Conservation (phyloP, 2,888 invertebrate species). For the Drosophila merina region DNA sequence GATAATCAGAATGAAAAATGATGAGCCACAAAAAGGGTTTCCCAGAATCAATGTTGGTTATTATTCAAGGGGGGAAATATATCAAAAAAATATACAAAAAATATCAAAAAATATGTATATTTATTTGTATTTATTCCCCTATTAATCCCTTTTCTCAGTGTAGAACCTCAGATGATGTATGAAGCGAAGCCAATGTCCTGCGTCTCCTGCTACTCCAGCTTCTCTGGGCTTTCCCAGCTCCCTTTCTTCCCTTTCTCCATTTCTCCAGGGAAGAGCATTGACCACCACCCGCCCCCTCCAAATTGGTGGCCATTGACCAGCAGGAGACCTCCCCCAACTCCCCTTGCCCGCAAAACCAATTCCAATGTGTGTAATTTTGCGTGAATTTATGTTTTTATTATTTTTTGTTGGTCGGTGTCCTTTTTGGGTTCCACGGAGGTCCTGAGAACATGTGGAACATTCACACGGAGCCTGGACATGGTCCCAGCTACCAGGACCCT, state of each 20-base stretch:
- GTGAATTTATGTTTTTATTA: slow-evolving; percentile 70
- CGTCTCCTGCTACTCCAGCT: slow-evolving; percentile 15
- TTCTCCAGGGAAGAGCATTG: not conserved
- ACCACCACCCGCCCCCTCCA: slow-evolving; percentile 4
- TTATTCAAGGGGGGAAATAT: not conserved
- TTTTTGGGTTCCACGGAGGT: slow-evolving; percentile 12
- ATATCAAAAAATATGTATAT: not conserved
- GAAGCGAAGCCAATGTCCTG: slow-evolving; percentile 35
- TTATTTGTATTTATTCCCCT: too few relatives aligned
- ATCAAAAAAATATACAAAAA: not conserved
- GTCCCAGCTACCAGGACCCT: slow-evolving; percentile 22
- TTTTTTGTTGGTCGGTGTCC: slow-evolving; percentile 12
- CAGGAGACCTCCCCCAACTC: not conserved
- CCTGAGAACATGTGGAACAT: slow-evolving; percentile 61
- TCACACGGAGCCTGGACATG: slow-evolving; percentile 57
- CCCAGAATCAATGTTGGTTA: not conserved
- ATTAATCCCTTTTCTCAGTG: not conserved
- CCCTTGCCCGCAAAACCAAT: slow-evolving; percentile 56
- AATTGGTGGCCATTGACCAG: slow-evolving; percentile 49
- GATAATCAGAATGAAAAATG: slow-evolving; percentile 40
- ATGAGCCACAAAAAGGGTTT: not conserved
- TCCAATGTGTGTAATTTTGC: slow-evolving; percentile 76
- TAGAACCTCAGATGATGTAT: slow-evolving; percentile 24
- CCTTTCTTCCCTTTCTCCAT: not conserved
- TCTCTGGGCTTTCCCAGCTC: not conserved